Percentiles rank a stretch among this genome's conserved stretches.
Evolutionary conservation across 2,888 invertebrate genomes (phyloP).

Genomic region (Sinhomidia bicolor): DNA sequence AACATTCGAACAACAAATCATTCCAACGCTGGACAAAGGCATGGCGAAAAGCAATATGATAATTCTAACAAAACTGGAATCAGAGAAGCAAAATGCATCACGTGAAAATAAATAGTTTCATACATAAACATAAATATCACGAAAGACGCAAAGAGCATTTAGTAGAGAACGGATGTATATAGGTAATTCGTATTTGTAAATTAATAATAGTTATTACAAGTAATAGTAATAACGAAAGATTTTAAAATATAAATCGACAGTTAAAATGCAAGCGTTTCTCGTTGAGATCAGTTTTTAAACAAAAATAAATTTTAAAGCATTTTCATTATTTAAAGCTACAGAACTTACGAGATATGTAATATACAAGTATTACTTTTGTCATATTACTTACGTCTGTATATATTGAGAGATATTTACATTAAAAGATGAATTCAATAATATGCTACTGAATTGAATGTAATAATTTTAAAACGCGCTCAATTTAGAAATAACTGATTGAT

Average conservation of each 20-base stretch:
- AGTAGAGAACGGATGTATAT: neutral
- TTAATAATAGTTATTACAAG: neutral
- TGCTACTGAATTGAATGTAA: neutral
- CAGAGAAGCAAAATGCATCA: neutral
- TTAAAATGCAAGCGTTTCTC: constrained; percentile 64
- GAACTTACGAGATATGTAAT: no score
- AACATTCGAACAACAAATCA: neutral
- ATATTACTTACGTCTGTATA: no score
- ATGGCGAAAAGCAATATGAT: neutral
- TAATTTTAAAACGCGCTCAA: neutral
- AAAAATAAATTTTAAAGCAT: constrained; percentile 40
- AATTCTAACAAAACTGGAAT: neutral
- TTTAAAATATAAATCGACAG: constrained; percentile 28
- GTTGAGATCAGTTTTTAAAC: constrained; percentile 52
- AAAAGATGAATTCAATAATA: neutral
- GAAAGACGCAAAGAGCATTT: neutral
- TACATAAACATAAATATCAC: neutral
- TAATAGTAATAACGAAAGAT: no score
- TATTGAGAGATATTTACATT: no score
- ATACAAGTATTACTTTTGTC: no score
- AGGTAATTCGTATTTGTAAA: neutral
- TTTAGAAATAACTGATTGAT: constrained; percentile 15
- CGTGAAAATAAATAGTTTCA: neutral
- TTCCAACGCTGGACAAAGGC: neutral
- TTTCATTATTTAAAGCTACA: constrained; percentile 20